Base-by-base conservation (phyloP, 2,888 invertebrate species). In the Pseudolycoriella hygida region DNA sequence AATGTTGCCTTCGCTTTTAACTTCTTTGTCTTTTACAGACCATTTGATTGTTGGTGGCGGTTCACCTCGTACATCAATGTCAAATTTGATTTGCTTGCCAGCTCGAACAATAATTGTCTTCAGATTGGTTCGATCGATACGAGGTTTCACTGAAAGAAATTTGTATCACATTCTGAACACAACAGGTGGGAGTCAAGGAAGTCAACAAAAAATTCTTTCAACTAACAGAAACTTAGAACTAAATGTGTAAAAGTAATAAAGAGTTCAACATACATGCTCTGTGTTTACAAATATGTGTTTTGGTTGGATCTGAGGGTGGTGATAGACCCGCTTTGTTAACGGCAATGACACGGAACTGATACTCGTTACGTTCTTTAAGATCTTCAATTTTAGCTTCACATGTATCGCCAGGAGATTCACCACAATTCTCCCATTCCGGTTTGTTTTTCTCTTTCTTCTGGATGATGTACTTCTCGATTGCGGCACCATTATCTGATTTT, bases 271-370 rank as follows among this genome's bases (percentile, higher is more conserved):
- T 25, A 25, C 25, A 70, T 54, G 87, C 71, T 67, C 85, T 85
- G 60, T 87, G 83, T 59, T 88, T 88, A 57, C 88, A 85, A 43
- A 83, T 77, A 57, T 90, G 89, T 71, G 82, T 80, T 62, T 83
- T 80, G 43, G 90, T 88, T 1, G 93, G 80, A 54, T 92, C 93
- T 1, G 90, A 92, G 3, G 93, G 82, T 15, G 82, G 81, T 1
- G 89, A 88, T 8, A 76, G 82, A 45, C 93, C 93, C 42, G 92
- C 94, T 67, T 92, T 92, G 68, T 93, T 93, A 17, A 92, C 83
- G 12, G 93, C 92, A 50, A 86, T 73, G 14, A 94, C 75, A 42
- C 93, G 73, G 75, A 93, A 93, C 64, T 92, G 85, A 61, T 83
- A 89, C 66, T 93, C 90, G 49, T 84, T 82, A 47, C 86, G 80